Conservation (phyloP, 1,140 invertebrate genomes). For the Notospermus geniculatus region DNA sequence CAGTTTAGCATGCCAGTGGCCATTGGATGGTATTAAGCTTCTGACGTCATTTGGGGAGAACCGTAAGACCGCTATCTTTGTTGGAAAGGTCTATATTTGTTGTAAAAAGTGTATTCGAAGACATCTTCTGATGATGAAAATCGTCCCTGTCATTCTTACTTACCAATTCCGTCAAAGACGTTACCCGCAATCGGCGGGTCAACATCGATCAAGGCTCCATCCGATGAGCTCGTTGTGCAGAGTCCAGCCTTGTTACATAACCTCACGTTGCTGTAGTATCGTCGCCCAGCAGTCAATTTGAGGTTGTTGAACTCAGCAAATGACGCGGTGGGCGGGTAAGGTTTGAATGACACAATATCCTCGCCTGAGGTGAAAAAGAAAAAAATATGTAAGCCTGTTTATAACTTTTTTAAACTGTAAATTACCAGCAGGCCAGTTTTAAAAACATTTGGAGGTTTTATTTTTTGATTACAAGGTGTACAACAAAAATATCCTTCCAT, state of each 20-base stretch:
- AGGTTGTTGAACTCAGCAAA: constrained; percentile 6
- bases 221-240: constrained; percentile 18
- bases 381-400: neutral
- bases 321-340: neutral
- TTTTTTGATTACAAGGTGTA: no score
- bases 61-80: no score
- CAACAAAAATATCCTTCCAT: no score
- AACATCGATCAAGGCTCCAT: constrained; percentile 23
- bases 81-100: no score
- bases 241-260: constrained; percentile 19
- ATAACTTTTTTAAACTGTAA: constrained; percentile 13
- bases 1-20: no score
- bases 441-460: no score
- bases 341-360: constrained; percentile 4
- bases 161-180: constrained; percentile 29
- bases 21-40: no score
- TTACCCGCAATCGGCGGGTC: constrained; percentile 15
- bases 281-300: neutral
- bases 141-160: no score
- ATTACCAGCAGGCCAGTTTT: no score
- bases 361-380: constrained; percentile 13
- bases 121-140: no score
- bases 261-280: constrained; percentile 19
- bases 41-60: no score
- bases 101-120: no score